phyloP scores from a whole-genome alignment of 2,888 invertebrate genomes.

The Hemistola chrysoprasaria region DNA sequence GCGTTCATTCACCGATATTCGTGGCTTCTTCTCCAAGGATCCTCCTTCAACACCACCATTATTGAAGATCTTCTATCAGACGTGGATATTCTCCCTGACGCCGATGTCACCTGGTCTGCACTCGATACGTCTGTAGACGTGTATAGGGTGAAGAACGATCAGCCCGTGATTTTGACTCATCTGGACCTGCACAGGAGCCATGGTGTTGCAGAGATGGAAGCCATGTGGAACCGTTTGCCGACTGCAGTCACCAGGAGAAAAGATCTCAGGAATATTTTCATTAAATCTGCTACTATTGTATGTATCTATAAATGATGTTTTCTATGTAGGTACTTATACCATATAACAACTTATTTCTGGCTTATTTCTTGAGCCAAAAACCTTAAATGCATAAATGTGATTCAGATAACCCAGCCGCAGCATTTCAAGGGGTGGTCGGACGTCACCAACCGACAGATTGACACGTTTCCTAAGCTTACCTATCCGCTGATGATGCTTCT shows the following conservation, averaged over 20 bases:
- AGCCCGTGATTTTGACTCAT: constrained; percentile 36
- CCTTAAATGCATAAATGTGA: background rate
- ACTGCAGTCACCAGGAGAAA: constrained; percentile 50
- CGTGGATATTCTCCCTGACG: constrained; percentile 54
- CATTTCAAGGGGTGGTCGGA: constrained; percentile 62
- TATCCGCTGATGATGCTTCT: constrained; percentile 61
- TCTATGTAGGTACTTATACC: too few relatives aligned
- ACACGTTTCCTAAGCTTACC: constrained; percentile 64
- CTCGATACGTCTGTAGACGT: constrained; percentile 48
- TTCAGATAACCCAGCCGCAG: constrained; percentile 55
- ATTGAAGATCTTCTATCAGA: constrained; percentile 35
- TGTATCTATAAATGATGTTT: constrained; percentile 25
- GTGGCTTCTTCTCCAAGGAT: constrained; percentile 56
- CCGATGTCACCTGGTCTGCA: constrained; percentile 55
- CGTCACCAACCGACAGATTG: constrained; percentile 54
- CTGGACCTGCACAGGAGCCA: constrained; percentile 33
- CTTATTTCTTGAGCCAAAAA: background rate
- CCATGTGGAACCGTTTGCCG: constrained; percentile 43
- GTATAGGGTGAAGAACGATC: constrained; percentile 46
- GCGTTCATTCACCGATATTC: constrained; percentile 58
- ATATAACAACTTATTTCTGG: too few relatives aligned
- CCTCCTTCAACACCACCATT: constrained; percentile 31
- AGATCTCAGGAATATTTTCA: constrained; percentile 47
- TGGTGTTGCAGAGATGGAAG: constrained; percentile 28
- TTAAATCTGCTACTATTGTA: constrained; percentile 54